These are phyloP conservation scores for Esperia sulphurella DNA, from an alignment of 2,888 invertebrate genomes.

Conservation along the genomic window DNA sequence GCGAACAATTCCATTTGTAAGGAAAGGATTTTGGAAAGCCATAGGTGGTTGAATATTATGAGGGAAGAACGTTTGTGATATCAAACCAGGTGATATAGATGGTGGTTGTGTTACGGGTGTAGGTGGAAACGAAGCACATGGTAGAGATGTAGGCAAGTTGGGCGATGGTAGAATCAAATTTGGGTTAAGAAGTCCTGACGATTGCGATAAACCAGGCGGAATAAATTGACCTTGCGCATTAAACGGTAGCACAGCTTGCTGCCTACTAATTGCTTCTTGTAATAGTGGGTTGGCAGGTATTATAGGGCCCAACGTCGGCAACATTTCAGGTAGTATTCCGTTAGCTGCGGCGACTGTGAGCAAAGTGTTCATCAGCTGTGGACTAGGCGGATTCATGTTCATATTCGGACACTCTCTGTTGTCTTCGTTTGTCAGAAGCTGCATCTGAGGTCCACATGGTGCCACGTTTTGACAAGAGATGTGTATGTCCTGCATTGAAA, in stretches of 20 bases:
- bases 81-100: neutral
- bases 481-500: conserved; percentile 16
- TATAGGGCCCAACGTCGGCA: conserved; percentile 14
- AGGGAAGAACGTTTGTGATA: neutral
- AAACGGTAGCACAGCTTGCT: neutral
- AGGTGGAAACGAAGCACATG: neutral
- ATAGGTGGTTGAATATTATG: neutral
- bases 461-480: conserved; percentile 18
- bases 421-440: neutral
- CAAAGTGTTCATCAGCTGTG: conserved; percentile 26
- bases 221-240: neutral
- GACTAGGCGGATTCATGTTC: conserved; percentile 12
- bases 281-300: neutral
- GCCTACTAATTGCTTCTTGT: neutral
- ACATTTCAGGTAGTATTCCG: conserved; percentile 23
- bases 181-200: neutral
- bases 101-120: neutral
- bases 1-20: neutral
- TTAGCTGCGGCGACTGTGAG: conserved; percentile 23
- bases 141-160: neutral
- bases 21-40: neutral
- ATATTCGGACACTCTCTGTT: neutral
- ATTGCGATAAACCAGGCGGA: neutral
- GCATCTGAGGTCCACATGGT: conserved; percentile 2
- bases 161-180: neutral